Conservation (phyloP, 1,140 invertebrate genomes). For the Wiebesia pumilae region DNA sequence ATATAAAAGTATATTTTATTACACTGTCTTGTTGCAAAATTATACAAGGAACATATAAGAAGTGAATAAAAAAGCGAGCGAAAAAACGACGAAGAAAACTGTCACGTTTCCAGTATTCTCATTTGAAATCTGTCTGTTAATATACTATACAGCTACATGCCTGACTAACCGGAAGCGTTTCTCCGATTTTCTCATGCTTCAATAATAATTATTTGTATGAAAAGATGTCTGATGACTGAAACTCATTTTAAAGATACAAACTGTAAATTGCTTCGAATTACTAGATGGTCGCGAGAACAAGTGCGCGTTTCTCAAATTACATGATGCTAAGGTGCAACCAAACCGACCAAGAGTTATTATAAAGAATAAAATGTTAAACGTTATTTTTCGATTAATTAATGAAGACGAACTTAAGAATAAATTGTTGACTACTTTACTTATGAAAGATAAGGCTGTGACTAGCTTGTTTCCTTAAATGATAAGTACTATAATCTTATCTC, state of each 20-base stretch:
- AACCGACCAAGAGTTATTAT: not conserved
- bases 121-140: not conserved
- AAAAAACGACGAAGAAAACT: not conserved
- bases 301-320: no score
- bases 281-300: no score
- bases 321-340: no score
- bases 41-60: not conserved
- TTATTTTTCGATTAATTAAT: not conserved
- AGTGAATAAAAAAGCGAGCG: not conserved
- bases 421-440: not conserved
- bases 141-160: not conserved
- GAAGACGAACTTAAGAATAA: not conserved
- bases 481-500: no score
- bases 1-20: not conserved
- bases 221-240: conserved; percentile 58
- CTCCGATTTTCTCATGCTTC: conserved; percentile 71
- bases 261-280: no score
- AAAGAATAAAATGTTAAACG: not conserved
- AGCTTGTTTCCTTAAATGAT: not conserved
- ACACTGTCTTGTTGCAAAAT: not conserved
- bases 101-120: conserved; percentile 5
- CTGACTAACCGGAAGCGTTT: conserved; percentile 70
- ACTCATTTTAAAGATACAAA: not conserved
- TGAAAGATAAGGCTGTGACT: no score
- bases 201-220: conserved; percentile 70